Evolutionary conservation across 2,797 vertebrate genomes (phyloP).

Genomic region (Lepidocolaptes lacrymiger): DNA sequence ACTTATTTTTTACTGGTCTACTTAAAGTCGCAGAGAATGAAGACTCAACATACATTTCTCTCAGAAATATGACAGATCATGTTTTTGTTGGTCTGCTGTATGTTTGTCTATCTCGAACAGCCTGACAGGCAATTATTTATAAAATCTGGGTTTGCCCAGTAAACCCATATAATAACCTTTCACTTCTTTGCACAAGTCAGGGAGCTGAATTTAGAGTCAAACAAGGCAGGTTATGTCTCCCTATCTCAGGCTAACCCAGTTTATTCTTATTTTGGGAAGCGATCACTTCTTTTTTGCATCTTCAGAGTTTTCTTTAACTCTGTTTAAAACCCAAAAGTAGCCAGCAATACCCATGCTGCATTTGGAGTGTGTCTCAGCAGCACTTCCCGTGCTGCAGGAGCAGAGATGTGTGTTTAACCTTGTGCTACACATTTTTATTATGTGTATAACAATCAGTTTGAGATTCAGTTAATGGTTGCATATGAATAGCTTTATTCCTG

Average conservation of each 20-base stretch:
- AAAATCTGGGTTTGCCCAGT: slow-evolving; percentile 81
- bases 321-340: slow-evolving; percentile 8
- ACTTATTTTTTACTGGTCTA: slow-evolving; percentile 75
- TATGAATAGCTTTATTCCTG: neutral
- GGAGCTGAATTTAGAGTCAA: slow-evolving; percentile 74
- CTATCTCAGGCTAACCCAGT: slow-evolving; percentile 41
- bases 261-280: slow-evolving; percentile 67
- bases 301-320: slow-evolving; percentile 17
- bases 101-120: slow-evolving; percentile 84
- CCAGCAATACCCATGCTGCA: neutral
- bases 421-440: neutral
- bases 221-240: slow-evolving; percentile 75
- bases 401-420: neutral
- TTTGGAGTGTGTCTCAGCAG: neutral
- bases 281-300: slow-evolving; percentile 28
- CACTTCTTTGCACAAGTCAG: slow-evolving; percentile 74
- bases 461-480: neutral
- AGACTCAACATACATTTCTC: slow-evolving; percentile 81
- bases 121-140: slow-evolving; percentile 87
- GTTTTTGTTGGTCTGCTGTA: slow-evolving; percentile 83
- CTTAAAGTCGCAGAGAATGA: slow-evolving; percentile 78
- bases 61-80: slow-evolving; percentile 81
- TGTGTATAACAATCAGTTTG: neutral
- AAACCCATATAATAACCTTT: slow-evolving; percentile 81
- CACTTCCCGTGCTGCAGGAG: neutral